Evolutionary conservation across 2,888 invertebrate genomes (phyloP), one percentile per base, ranked within the genome.

Genomic region (Globia sparganii): DNA sequence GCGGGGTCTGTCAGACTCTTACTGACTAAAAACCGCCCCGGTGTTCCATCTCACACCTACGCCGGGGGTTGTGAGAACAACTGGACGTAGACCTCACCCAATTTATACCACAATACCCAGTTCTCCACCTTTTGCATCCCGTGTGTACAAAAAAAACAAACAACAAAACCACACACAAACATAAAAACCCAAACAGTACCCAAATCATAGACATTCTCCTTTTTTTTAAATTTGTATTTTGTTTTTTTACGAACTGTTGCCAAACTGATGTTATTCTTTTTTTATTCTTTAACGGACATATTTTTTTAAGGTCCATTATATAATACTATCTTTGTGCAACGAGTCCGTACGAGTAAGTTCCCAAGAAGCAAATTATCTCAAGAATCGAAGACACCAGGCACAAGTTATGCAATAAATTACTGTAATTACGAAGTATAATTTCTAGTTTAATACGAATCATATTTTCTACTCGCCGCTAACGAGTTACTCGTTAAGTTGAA

Each of bases 401-500:
- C 25, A 25, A 75, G 46, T 40, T 66, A 49, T 56, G 37, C 18
- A 66, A 75, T 81, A 66, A 70, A 75, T 58, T 49, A 62, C 56
- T 70, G 5, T 71, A 67, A 76, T 80, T 71, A 49, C n/a, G 28
- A 49, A 53, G 34, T 37, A 66, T 73, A 78, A 83, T 59, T 80
- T 80, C 59, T 64, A 59, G 64, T 74, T 83, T 59, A 74, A 68
- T 78, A 74, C 62, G 43, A 78, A 78, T 74, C 62, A 78, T 83
- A 81, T 76, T 73, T 71, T 72, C 62, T 62, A 70, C 64, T 46
- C 31, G 6, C 73, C 28, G 62, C 73, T 81, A 84, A 76, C 85
- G 81, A 84, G 75, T 69, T 40, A 28, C 71, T 84, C 78, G 79
- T 85, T 82, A 74, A 75, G 84, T 85, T 85, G 83, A 85, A 85